Percentiles rank a stretch among this genome's conserved stretches.
phyloP scores from a whole-genome alignment of 2,888 invertebrate species.

The Protophormia terraenovae region DNA sequence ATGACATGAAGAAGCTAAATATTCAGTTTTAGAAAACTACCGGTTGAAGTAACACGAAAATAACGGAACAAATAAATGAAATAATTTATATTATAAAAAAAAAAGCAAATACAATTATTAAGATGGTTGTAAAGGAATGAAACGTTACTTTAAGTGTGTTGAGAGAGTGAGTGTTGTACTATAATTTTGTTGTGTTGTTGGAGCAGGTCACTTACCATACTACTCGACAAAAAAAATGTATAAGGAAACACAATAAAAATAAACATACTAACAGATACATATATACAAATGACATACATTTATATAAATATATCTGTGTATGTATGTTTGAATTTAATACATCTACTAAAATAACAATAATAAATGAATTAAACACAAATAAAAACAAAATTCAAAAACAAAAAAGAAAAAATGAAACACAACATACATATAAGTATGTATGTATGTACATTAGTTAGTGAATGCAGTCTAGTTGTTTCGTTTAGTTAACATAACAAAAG shows the following conservation, averaged over 20 bases:
- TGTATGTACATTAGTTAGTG: not conserved
- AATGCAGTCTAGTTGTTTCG: constrained; percentile 46
- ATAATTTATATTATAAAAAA: not conserved
- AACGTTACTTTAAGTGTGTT: constrained; percentile 35
- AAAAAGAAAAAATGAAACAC: not conserved
- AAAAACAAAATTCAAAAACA: not conserved
- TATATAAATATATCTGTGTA: not conserved
- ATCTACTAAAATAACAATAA: not conserved
- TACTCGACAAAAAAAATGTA: constrained; percentile 13
- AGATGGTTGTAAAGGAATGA: constrained; percentile 36
- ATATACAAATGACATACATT: too few species aligned
- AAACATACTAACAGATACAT: too few species aligned
- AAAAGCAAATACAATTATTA: too few species aligned
- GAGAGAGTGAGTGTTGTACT: constrained; percentile 38
- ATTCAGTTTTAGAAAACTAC: constrained; percentile 61
- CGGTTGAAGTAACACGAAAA: constrained; percentile 65
- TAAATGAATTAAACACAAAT: not conserved
- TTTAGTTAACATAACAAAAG: constrained; percentile 41
- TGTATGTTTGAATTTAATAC: not conserved
- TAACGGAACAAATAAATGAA: constrained; percentile 39
- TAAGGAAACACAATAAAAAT: constrained; percentile 8
- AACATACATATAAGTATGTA: not conserved
- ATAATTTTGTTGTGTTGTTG: constrained; percentile 39
- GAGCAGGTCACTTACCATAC: constrained; percentile 65
- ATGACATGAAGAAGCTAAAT: constrained; percentile 44